Conservation (phyloP, 2,113 vertebrate species). For the Anser cygnoides region DNA sequence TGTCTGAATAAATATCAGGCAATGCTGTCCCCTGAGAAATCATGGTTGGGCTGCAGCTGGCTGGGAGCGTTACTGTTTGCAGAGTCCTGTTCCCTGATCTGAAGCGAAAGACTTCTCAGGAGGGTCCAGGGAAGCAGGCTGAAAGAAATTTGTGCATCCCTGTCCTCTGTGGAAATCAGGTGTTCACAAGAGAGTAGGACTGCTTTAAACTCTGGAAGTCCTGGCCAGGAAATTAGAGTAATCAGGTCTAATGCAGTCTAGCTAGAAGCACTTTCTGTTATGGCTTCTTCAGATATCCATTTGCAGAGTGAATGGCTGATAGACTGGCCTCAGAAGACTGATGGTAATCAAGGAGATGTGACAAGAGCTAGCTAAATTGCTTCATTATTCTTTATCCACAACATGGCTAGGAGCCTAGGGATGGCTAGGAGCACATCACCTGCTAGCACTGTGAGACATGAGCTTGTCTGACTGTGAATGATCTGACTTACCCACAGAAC, state of each 20-base stretch:
- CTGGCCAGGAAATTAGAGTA: background rate
- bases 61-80: background rate
- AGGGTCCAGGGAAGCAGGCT: background rate
- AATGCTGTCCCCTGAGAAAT: constrained; percentile 39
- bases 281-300: background rate
- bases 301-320: background rate
- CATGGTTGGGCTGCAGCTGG: background rate
- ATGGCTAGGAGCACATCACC: background rate
- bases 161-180: background rate
- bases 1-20: constrained; percentile 54
- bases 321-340: background rate
- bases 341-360: background rate
- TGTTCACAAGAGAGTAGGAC: background rate
- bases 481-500: background rate
- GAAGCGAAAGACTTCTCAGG: background rate
- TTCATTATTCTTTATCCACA: background rate
- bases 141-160: background rate
- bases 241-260: background rate
- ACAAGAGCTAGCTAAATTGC: background rate
- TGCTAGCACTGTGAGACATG: background rate
- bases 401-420: background rate
- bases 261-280: background rate
- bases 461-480: rapidly evolving
- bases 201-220: background rate
- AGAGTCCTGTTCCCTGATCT: background rate